Evolutionary conservation across 1,140 invertebrate genomes (phyloP).

Genomic region (Anastatus disparis): DNA sequence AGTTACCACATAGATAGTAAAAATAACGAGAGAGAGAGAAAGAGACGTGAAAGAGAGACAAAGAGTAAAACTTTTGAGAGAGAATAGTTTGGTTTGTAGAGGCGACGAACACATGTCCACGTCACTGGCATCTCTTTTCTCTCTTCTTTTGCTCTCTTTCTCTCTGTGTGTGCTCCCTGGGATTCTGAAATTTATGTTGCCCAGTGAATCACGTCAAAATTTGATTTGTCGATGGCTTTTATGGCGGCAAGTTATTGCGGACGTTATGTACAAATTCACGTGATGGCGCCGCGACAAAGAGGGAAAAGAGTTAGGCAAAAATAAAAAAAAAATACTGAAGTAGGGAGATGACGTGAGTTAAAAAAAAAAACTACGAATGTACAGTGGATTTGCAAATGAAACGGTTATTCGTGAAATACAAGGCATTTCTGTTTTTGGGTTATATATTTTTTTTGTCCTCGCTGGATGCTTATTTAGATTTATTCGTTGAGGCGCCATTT

Average conservation of each 20-base stretch:
- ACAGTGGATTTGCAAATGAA: slow-evolving; percentile 25
- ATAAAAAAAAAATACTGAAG: slow-evolving; percentile 1
- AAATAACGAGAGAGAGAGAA: slow-evolving; percentile 11
- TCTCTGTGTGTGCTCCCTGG: too few species aligned
- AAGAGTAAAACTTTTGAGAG: slow-evolving; percentile 38
- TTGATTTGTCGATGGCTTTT: slow-evolving; percentile 69
- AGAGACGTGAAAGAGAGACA: not conserved
- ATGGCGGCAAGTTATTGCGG: slow-evolving; percentile 66
- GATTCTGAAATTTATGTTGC: slow-evolving; percentile 64
- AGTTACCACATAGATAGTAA: too few species aligned
- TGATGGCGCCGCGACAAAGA: slow-evolving; percentile 39
- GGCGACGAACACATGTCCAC: slow-evolving; percentile 64
- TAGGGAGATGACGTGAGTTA: too few species aligned
- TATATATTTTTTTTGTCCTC: too few species aligned
- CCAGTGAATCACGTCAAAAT: slow-evolving; percentile 68
- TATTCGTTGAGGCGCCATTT: not conserved
- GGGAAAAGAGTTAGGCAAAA: not conserved
- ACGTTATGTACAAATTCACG: slow-evolving; percentile 64
- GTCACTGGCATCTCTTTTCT: slow-evolving; percentile 62
- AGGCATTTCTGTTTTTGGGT: not conserved
- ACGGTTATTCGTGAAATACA: slow-evolving; percentile 24
- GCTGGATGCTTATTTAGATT: slow-evolving; percentile 21
- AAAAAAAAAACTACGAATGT: not conserved
- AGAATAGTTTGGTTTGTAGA: too few species aligned
- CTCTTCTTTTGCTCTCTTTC: too few species aligned